These are phyloP conservation scores for Stigmatopora nigra DNA, from an alignment of 2,113 vertebrate genomes.

Conservation along the genomic window DNA sequence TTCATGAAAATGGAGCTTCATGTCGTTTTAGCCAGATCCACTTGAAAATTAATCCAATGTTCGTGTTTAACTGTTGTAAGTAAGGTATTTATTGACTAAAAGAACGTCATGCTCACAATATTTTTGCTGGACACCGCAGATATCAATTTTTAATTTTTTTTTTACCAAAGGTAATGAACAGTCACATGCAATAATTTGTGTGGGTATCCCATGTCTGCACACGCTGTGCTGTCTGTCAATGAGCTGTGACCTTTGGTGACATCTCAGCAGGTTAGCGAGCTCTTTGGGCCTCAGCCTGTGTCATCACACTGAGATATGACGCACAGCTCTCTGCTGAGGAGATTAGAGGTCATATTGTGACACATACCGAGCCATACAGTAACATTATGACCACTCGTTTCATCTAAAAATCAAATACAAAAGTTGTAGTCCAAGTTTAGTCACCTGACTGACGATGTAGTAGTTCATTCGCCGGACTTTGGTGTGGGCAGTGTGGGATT, in stretches of 20 bases:
- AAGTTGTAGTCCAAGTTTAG: background rate
- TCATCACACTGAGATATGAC: constrained; percentile 27
- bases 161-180: background rate
- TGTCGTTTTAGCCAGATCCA: background rate
- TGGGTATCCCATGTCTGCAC: constrained; percentile 1
- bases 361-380: background rate
- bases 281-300: constrained; percentile 21
- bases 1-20: background rate
- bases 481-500: no score
- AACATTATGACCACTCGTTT: background rate
- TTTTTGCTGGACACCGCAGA: background rate
- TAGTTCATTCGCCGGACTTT: no score
- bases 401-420: background rate
- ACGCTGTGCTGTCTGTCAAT: constrained; percentile 4
- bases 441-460: no score
- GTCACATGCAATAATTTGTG: background rate
- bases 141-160: background rate
- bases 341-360: constrained; percentile 35
- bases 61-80: background rate
- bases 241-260: constrained; percentile 24
- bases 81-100: background rate
- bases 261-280: constrained; percentile 17
- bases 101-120: background rate
- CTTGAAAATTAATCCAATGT: background rate
- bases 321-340: constrained; percentile 16